phyloP scores from a whole-genome alignment of 92 coral and sea anemone genomes.

The Palythoa grandiflora region DNA sequence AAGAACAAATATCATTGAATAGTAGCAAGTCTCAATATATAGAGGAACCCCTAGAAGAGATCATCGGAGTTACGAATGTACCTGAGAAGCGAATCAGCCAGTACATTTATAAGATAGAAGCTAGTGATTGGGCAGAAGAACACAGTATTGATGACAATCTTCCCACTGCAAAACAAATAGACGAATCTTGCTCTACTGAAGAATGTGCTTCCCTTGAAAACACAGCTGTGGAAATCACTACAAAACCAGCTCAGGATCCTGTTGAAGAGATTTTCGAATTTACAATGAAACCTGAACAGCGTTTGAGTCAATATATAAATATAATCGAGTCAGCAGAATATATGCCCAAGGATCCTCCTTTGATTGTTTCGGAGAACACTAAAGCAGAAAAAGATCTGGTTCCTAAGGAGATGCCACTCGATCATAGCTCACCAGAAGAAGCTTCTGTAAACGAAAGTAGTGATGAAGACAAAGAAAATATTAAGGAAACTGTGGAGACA shows the following conservation, averaged over 20 bases:
- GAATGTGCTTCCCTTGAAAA: not conserved
- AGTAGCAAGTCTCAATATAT: too few relatives aligned
- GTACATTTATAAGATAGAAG: conserved; percentile 34
- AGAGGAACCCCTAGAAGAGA: conserved; percentile 14
- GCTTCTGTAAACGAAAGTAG: not conserved
- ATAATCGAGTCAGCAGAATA: conserved; percentile 20
- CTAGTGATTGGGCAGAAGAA: conserved; percentile 3
- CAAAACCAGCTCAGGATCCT: not conserved
- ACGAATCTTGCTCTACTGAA: not conserved
- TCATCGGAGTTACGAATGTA: not conserved
- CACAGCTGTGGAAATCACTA: not conserved
- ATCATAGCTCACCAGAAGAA: not conserved
- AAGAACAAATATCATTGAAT: not conserved
- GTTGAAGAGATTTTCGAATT: conserved; percentile 32
- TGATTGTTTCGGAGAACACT: not conserved
- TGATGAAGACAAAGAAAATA: conserved; percentile 1
- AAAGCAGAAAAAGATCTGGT: not conserved
- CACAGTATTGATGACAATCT: not conserved
- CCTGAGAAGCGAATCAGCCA: conserved; percentile 44
- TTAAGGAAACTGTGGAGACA: conserved; percentile 29
- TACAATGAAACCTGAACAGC: conserved; percentile 30
- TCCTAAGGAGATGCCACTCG: not conserved
- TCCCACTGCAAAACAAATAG: not conserved
- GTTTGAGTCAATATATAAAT: conserved; percentile 23
- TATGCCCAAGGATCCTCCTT: not conserved